Conservation (phyloP, 2,888 invertebrate species). For the Caenorhabditis sinica region DNA sequence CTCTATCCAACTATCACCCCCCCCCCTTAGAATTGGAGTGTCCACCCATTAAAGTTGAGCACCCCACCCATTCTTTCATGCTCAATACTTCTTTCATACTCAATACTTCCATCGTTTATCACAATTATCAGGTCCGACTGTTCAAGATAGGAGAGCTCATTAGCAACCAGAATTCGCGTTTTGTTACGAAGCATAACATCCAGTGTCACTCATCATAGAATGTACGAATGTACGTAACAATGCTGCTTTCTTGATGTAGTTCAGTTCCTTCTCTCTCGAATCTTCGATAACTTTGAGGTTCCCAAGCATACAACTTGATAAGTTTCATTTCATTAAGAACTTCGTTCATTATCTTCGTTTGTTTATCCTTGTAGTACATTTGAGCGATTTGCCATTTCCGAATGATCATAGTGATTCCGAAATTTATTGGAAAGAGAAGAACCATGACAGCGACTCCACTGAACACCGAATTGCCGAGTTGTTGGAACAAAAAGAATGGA, state of each 20-base stretch:
- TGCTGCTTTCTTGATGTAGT: slow-evolving; percentile 79
- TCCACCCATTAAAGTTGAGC: too few species aligned
- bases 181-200: slow-evolving; percentile 84
- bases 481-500: slow-evolving; percentile 84
- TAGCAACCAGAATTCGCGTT: slow-evolving; percentile 95
- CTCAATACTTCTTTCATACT: slow-evolving; percentile 79
- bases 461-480: slow-evolving; percentile 90
- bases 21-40: too few species aligned
- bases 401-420: too few species aligned
- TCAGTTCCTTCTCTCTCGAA: slow-evolving; percentile 79
- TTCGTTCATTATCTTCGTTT: slow-evolving; percentile 96
- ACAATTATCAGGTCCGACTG: slow-evolving; percentile 94
- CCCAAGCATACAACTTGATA: too few species aligned
- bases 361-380: slow-evolving; percentile 95
- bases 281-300: slow-evolving; percentile 82
- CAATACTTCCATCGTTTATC: slow-evolving; percentile 86
- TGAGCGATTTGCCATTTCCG: too few species aligned
- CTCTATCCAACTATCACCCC: too few species aligned
- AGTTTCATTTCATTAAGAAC: slow-evolving; percentile 93
- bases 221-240: slow-evolving; percentile 81
- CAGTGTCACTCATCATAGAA: slow-evolving; percentile 82
- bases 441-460: slow-evolving; percentile 96
- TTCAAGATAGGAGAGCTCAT: slow-evolving; percentile 94
- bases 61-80: too few species aligned
- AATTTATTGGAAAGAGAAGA: slow-evolving; percentile 88